Base-by-base conservation (phyloP, 2,797 vertebrate species). In the Fringilla coelebs region DNA sequence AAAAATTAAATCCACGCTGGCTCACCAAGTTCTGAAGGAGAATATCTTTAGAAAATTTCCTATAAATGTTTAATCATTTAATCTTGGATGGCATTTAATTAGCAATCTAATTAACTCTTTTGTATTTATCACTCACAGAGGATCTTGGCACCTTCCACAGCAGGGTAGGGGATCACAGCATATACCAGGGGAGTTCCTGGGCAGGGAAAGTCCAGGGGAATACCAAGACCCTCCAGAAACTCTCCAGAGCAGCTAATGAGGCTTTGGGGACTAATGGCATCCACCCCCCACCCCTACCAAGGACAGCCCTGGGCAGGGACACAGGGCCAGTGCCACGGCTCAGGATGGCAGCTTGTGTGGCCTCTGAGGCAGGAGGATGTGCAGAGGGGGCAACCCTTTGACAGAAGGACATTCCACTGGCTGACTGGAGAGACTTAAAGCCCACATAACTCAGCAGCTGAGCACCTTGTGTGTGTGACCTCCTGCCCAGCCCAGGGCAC, bases 61-160 rank as follows among this genome's bases (percentile, higher is more conserved):
- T 74, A 67, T 89, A 85, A 83, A 92, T 65, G 10, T 83, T 96
- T 83, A 88, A 93, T 85, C 26, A 61, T 61, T 92, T 90, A 45
- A 87, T 86, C 34, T 74, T 65, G 45, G 29, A 46, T 73, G 83
- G 29, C 63, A 71, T 89, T 94, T 94, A 94, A 93, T 90, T 91
- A 94, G 18, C 63, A 79, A 88, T 71, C 61, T 68, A 91, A 76
- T 88, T 91, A 88, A 79, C 48, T 61, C 85, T 36, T 92, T 51
- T 67, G 10, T 60, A 36, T 54, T 88, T 78, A 54, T 88, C 16
- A 22, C 61, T 62, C 0, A 0, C 25, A 49, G 36, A 62, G 29
- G 29, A 13, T 7, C 22, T 67, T 77, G 61, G 43, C 36, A 40
- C 31, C 25, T 51, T 73, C 61, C 4, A 3, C 16, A 45, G 67